Evolutionary conservation across 2,797 vertebrate genomes (phyloP).

Genomic region (Vireo griseus): DNA sequence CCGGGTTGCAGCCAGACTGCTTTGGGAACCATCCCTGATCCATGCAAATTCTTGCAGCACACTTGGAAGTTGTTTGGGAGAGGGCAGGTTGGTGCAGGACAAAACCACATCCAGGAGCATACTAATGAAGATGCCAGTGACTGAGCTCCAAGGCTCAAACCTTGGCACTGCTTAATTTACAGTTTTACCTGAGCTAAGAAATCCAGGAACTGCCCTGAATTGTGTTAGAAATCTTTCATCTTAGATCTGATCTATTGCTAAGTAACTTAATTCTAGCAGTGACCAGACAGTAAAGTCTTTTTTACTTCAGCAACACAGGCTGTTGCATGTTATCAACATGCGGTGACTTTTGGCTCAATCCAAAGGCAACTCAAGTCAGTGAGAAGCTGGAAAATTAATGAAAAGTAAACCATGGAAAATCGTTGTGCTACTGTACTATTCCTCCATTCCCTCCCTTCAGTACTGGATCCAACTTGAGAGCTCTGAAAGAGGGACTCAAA

Average conservation of each 20-base stretch:
- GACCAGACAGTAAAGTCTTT: slow-evolving; percentile 1
- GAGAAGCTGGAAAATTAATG: not conserved
- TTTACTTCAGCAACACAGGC: not conserved
- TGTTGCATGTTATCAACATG: not conserved
- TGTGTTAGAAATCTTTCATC: not conserved
- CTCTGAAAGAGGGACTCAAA: not conserved
- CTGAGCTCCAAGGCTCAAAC: not conserved
- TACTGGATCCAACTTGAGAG: not conserved
- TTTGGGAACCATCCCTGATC: not conserved
- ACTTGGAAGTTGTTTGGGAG: not conserved
- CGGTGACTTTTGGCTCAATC: not conserved
- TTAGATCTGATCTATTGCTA: not conserved
- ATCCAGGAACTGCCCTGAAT: slow-evolving; percentile 31
- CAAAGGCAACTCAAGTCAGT: not conserved
- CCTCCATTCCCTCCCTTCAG: not conserved
- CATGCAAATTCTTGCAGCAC: not conserved
- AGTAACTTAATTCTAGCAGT: not conserved
- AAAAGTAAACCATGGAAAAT: not conserved
- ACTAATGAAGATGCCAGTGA: not conserved
- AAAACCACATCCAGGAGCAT: not conserved
- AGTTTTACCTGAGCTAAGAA: not conserved
- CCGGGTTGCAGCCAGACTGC: not conserved
- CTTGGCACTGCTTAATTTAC: not conserved
- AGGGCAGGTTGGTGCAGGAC: slow-evolving; percentile 31
- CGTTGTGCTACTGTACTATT: not conserved